Conservation (phyloP, 2,113 vertebrate genomes). For the Merops nubicus region DNA sequence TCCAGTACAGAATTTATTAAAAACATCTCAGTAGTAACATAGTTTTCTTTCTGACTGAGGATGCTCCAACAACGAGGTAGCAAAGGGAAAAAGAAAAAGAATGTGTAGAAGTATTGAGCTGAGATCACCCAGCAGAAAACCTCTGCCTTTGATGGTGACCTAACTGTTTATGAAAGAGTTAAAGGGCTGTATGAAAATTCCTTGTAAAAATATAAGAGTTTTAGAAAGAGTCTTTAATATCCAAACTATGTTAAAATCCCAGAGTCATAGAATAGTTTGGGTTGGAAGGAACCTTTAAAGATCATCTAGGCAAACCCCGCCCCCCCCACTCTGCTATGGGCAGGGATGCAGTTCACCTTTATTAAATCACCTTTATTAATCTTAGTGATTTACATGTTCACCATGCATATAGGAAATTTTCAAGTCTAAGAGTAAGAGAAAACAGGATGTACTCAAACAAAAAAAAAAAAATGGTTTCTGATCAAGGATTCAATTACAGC, state of each 20-base stretch:
- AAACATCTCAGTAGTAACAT: neutral
- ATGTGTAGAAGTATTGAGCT: neutral
- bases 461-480: too few species aligned
- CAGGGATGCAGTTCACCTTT: neutral
- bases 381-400: neutral
- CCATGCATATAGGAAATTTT: neutral
- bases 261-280: neutral
- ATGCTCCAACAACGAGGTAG: fast-evolving
- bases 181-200: neutral
- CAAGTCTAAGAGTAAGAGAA: neutral
- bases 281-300: neutral
- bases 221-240: neutral
- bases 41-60: neutral
- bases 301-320: neutral
- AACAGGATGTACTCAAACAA: fast-evolving
- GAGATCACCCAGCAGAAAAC: neutral
- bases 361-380: neutral
- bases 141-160: neutral
- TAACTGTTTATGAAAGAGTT: neutral
- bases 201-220: neutral
- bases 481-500: neutral
- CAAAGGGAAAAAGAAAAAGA: neutral
- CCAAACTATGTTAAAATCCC: neutral
- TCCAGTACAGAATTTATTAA: neutral
- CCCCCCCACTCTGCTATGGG: too few species aligned